phyloP scores from a whole-genome alignment of 2,113 vertebrate species.

The Callipepla californica region DNA sequence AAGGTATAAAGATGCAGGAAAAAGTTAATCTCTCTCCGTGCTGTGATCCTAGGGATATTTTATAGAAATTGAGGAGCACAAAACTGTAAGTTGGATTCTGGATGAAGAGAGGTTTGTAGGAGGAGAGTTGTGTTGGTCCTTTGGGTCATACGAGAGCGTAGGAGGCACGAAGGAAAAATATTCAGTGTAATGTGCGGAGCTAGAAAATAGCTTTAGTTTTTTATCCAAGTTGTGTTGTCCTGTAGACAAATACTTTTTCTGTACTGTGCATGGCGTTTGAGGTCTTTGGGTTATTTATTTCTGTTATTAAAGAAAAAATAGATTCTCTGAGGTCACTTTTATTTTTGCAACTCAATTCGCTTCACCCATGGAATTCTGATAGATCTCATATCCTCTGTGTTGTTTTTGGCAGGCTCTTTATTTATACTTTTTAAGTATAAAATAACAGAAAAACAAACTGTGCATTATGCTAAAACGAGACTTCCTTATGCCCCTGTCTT shows the following conservation, averaged over 20 bases:
- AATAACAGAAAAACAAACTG: constrained; percentile 63
- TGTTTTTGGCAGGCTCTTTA: constrained; percentile 14
- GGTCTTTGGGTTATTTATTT: neutral
- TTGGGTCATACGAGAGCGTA: neutral
- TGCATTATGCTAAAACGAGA: constrained; percentile 40
- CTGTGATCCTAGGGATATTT: neutral
- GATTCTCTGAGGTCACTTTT: neutral
- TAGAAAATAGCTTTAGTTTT: neutral
- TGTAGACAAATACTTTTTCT: neutral
- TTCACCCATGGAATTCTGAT: constrained; percentile 1
- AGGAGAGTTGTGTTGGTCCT: neutral
- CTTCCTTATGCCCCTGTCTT: constrained; percentile 22
- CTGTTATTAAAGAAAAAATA: neutral
- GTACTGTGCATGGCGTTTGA: neutral
- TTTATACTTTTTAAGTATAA: constrained; percentile 48
- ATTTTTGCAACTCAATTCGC: neutral
- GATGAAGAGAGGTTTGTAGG: neutral
- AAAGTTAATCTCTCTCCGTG: neutral
- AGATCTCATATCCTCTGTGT: constrained; percentile 34
- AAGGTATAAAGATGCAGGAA: neutral
- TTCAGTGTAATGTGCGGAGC: neutral
- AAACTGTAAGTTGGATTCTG: neutral
- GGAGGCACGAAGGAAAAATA: neutral
- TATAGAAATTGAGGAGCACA: neutral
- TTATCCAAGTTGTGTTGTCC: neutral